Conservation (phyloP, 2,797 vertebrate species). For the Crocidura indochinensis region DNA sequence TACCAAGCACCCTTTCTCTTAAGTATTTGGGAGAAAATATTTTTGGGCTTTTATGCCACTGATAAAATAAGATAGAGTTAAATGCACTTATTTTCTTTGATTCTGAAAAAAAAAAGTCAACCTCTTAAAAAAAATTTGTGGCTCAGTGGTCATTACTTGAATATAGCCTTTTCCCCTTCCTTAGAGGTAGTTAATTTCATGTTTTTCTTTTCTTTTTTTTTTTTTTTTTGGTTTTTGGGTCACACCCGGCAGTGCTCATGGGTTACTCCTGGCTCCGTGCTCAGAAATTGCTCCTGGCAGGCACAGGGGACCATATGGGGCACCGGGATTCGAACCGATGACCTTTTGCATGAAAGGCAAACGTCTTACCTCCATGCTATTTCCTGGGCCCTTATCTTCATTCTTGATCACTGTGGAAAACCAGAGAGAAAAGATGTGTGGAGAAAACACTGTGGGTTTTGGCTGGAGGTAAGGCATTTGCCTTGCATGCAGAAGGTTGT, state of each 20-base stretch:
- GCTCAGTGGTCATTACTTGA: background rate
- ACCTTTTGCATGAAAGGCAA: no score
- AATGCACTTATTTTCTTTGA: conserved; percentile 25
- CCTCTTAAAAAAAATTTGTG: background rate
- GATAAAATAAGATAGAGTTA: conserved; percentile 54
- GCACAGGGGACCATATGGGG: no score
- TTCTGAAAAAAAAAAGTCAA: background rate
- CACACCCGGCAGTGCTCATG: no score
- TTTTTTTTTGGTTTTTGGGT: no score
- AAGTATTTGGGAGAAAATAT: conserved; percentile 16
- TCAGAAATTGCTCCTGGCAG: no score
- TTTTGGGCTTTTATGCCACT: background rate
- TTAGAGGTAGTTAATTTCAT: conserved; percentile 25
- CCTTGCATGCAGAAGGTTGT: no score
- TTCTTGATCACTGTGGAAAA: conserved; percentile 29
- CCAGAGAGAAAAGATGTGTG: background rate
- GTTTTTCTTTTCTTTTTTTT: no score
- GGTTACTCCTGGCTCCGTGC: no score
- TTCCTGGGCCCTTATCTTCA: no score
- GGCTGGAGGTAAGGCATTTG: no score
- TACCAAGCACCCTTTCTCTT: conserved; percentile 7
- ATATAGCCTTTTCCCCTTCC: background rate
- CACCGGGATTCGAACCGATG: no score
- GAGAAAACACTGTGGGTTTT: background rate
- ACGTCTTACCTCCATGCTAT: no score